Percentiles rank a stretch among this genome's conserved stretches.
Conservation (phyloP, 2,888 invertebrate genomes). For the Lasioglossum calceatum region DNA sequence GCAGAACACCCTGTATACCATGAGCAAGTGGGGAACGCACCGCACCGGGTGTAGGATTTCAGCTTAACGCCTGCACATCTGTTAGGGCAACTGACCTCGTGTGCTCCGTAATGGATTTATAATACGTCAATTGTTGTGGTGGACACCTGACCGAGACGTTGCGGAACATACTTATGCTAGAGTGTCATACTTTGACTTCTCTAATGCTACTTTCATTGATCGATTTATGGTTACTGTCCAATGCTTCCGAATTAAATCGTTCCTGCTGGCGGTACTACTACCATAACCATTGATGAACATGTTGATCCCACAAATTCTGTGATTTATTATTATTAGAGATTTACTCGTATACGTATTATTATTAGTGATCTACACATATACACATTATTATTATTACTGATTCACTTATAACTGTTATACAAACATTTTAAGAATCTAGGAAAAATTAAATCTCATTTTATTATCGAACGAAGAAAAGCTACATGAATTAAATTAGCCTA, state of each 20-base stretch:
- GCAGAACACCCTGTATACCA: neutral
- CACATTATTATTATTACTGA: neutral
- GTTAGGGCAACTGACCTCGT: constrained; percentile 11
- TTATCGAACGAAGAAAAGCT: neutral
- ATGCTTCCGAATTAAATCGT: neutral
- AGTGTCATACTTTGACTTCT: neutral
- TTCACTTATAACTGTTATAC: neutral
- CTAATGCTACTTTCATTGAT: neutral
- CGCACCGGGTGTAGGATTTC: neutral
- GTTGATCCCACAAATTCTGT: neutral
- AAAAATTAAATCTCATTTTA: neutral
- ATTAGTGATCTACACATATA: neutral
- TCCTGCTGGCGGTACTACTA: neutral
- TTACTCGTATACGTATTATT: neutral
- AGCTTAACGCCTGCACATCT: constrained; percentile 8
- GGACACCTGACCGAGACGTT: constrained; percentile 11
- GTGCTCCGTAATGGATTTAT: constrained; percentile 5
- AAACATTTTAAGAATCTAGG: neutral
- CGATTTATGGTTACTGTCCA: neutral
- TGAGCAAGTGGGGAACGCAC: neutral
- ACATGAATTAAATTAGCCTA: neutral
- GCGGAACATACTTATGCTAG: constrained; percentile 5
- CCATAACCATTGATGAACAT: neutral
- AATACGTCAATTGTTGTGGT: constrained; percentile 10
- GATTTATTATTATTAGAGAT: neutral